Conservation (phyloP, 2,113 vertebrate genomes). For the Ceyx cyanopectus region DNA sequence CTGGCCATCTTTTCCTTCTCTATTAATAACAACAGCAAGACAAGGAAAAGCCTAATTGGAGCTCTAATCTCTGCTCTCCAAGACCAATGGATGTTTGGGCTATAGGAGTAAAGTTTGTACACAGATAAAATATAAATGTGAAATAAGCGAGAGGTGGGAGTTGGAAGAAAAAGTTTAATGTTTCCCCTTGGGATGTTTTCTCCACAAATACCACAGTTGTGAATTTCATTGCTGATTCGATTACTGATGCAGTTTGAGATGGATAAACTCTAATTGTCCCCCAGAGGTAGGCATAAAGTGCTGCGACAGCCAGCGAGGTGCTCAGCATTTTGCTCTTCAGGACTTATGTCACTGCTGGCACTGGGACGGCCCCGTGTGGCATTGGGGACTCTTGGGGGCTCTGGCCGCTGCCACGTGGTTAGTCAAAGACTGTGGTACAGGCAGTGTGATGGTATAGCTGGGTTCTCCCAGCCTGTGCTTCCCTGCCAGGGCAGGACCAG, state of each 20-base stretch:
- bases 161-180: background rate
- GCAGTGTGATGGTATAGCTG: fast-evolving
- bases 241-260: background rate
- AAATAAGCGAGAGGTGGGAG: background rate
- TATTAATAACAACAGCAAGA: background rate
- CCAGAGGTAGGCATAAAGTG: fast-evolving
- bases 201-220: background rate
- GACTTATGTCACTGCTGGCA: fast-evolving
- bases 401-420: background rate
- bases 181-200: background rate
- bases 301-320: fast-evolving
- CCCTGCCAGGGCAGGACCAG: background rate
- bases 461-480: background rate
- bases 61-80: fast-evolving
- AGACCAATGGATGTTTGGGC: background rate
- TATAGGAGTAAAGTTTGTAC: fast-evolving
- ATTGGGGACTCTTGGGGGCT: background rate
- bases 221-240: background rate
- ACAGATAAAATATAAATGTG: fast-evolving
- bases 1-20: background rate
- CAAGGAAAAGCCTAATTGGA: background rate
- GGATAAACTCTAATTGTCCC: background rate
- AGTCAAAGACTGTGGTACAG: background rate
- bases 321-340: background rate
- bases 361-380: fast-evolving